These are phyloP conservation scores for Apantesis nais DNA, from an alignment of 2,888 invertebrate genomes.

Conservation along the genomic window DNA sequence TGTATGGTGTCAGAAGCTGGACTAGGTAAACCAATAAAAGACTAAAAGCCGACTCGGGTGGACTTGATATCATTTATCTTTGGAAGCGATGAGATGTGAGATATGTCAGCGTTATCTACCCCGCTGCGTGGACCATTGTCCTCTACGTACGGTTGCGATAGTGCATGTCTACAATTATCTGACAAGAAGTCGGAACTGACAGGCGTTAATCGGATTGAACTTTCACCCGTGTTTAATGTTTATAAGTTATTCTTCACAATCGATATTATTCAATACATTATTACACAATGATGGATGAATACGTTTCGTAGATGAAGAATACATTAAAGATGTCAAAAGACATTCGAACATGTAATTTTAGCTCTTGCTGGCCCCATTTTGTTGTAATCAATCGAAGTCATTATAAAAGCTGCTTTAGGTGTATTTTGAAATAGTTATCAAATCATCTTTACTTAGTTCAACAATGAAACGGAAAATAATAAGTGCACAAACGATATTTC, in stretches of 20 bases:
- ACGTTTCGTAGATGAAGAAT: slow-evolving; percentile 28
- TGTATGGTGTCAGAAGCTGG: slow-evolving; percentile 64
- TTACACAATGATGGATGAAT: slow-evolving; percentile 43
- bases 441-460: background rate
- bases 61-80: slow-evolving; percentile 51
- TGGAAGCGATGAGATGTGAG: slow-evolving; percentile 53
- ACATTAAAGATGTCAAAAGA: slow-evolving; percentile 27
- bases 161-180: slow-evolving; percentile 55
- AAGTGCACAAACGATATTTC: background rate
- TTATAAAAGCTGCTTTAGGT: background rate
- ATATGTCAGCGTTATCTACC: slow-evolving; percentile 50
- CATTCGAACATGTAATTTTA: slow-evolving; percentile 26
- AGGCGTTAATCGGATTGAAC: slow-evolving; percentile 60
- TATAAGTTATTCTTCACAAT: slow-evolving; percentile 47
- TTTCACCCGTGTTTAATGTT: slow-evolving; percentile 50
- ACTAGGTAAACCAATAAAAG: slow-evolving; percentile 53
- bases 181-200: slow-evolving; percentile 54
- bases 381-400: background rate
- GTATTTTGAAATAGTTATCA: background rate
- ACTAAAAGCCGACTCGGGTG: slow-evolving; percentile 43
- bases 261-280: slow-evolving; percentile 33
- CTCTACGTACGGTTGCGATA: slow-evolving; percentile 48
- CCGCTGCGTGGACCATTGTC: slow-evolving; percentile 55
- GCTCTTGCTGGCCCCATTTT: slow-evolving; percentile 17
- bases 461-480: background rate